phyloP scores from a whole-genome alignment of 2,113 vertebrate genomes.

The Upupa epops region DNA sequence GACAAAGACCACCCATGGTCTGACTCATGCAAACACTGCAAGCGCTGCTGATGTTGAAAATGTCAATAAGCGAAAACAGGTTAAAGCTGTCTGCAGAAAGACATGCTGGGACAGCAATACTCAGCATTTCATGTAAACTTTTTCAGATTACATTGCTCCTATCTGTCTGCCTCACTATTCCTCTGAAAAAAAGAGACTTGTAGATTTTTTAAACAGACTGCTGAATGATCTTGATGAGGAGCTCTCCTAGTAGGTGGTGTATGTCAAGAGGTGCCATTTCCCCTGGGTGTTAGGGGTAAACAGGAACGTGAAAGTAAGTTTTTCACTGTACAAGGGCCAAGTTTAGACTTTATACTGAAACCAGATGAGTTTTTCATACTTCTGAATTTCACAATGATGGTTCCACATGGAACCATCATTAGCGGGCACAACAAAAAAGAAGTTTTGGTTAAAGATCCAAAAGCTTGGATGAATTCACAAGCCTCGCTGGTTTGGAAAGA shows the following conservation, averaged over 20 bases:
- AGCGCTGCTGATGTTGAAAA: background rate
- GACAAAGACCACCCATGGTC: constrained; percentile 18
- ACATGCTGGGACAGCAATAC: background rate
- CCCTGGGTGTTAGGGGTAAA: background rate
- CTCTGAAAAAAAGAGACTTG: background rate
- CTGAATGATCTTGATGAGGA: background rate
- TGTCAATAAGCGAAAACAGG: background rate
- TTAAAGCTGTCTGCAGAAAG: constrained; percentile 1
- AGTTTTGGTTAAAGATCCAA: background rate
- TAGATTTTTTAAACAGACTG: background rate
- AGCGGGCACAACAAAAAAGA: background rate
- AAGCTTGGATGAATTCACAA: background rate
- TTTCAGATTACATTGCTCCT: background rate
- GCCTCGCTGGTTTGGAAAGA: background rate
- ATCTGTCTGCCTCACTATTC: background rate
- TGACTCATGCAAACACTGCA: background rate
- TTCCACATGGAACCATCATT: background rate
- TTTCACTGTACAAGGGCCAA: background rate
- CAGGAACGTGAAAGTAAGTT: background rate
- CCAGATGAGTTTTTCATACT: background rate
- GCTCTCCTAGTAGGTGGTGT: background rate
- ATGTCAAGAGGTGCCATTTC: background rate
- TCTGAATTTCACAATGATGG: background rate
- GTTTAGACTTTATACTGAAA: background rate
- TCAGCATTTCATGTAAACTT: background rate